These are phyloP conservation scores for Ispidina lecontei DNA, from an alignment of 2,797 vertebrate genomes.

Conservation along the genomic window DNA sequence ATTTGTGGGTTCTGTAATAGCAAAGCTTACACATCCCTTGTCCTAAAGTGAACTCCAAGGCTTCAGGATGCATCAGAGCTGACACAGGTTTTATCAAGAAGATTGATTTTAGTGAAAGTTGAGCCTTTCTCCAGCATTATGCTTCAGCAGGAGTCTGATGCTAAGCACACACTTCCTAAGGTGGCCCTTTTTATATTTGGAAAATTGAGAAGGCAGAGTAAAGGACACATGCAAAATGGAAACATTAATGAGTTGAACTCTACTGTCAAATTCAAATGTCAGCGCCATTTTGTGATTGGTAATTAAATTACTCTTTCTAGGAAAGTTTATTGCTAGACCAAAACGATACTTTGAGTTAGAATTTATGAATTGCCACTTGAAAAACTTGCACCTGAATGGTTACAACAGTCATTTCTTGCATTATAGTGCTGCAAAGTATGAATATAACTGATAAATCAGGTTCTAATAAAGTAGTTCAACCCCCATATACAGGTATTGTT, in stretches of 20 bases:
- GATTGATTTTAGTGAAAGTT: not conserved
- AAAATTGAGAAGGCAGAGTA: constrained; percentile 4
- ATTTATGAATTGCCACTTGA: not conserved
- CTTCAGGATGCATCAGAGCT: not conserved
- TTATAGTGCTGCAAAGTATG: not conserved
- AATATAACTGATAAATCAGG: not conserved
- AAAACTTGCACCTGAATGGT: not conserved
- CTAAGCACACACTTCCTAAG: not conserved
- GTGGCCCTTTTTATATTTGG: not conserved
- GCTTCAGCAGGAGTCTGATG: not conserved
- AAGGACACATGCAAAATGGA: constrained; percentile 6
- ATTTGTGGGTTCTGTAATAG: not conserved
- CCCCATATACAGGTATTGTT: not conserved
- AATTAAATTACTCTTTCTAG: constrained; percentile 18
- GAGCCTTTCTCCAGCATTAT: not conserved
- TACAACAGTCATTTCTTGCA: not conserved
- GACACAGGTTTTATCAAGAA: not conserved
- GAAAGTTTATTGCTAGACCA: not conserved
- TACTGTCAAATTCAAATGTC: constrained; percentile 6
- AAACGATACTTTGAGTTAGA: not conserved
- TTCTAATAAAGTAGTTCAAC: not conserved
- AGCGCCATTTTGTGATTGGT: not conserved
- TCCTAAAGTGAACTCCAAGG: constrained; percentile 27
- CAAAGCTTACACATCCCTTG: not conserved
- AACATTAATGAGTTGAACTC: constrained; percentile 26